Base-by-base conservation (phyloP, 2,888 invertebrate species). In the Drosophila colorata region DNA sequence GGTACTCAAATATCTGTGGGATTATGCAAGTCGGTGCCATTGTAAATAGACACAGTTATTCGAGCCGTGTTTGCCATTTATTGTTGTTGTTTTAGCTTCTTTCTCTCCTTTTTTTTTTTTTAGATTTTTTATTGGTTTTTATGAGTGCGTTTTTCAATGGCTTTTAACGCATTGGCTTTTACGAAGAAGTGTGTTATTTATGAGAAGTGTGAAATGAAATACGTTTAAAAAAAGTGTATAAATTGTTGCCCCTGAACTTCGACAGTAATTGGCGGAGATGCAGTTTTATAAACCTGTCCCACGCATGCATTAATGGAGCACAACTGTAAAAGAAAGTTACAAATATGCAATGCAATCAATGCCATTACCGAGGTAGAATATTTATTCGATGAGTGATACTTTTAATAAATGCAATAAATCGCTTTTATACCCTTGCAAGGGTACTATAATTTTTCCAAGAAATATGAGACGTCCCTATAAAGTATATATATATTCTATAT, bases 11-110 rank as follows among this genome's bases (percentile, higher is more conserved):
- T 57, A 49, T 33, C 33, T 52, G 9, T 25, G 31, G 23, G 11
- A 38, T 69, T 78, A 78, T 76, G 79, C 65, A 69, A 66, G 16
- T 51, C 60, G 43, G 43, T 40, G 46, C 18, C 58, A 46, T 40
- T 70, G 68, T 55, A 48, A 61, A 64, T 48, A 63, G 13, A 41
- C 47, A 31, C 20, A 48, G 33, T 28, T 48, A 57, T 49, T 43
- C 14, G 18, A 46, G n/a, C 18, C 23, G n/a, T 41, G 46, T 74
- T 59, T 64, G 63, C 56, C 52, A 68, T 74, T 73, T 47, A 53
- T 14, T 47, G 51, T 61, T 57, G 56, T 38, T 47, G 35, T 8
- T 68, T 70, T 7, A 37, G 37, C 9, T 4, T 20, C 5, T 18
- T 2, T 38, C n/a, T 41, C 41, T 40, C 11, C n/a, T 8, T 8